These are phyloP conservation scores for Umimayanthus chanpuru DNA, from an alignment of 92 coral and sea anemone species.

Conservation along the genomic window DNA sequence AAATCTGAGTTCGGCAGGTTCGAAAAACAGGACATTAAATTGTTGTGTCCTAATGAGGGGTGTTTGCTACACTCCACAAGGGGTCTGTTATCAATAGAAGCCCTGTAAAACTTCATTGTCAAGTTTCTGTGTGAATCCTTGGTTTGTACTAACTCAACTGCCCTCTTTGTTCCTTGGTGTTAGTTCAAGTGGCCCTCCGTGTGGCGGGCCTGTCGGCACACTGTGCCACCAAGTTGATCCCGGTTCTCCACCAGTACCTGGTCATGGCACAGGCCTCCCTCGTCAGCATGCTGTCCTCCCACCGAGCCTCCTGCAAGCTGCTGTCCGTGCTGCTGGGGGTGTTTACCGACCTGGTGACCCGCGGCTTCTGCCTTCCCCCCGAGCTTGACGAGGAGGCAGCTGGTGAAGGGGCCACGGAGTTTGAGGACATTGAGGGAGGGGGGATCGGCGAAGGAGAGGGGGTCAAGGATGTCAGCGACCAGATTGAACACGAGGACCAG, in stretches of 20 bases:
- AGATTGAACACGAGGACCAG: conserved; percentile 96
- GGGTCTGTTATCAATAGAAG: conserved; percentile 8
- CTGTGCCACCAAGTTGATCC: conserved; percentile 51
- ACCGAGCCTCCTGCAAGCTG: conserved; percentile 80
- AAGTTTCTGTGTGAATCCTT: too few relatives aligned
- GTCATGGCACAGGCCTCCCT: conserved; percentile 68
- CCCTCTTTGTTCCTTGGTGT: not conserved
- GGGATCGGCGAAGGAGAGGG: conserved; percentile 99
- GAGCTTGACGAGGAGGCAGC: conserved; percentile 87
- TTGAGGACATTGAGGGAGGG: conserved; percentile 91
- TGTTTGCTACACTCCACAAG: too few relatives aligned
- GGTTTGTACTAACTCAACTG: not conserved
- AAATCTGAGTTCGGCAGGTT: too few relatives aligned
- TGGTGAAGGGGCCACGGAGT: conserved; percentile 91
- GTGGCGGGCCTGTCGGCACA: conserved; percentile 25
- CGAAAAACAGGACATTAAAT: too few relatives aligned
- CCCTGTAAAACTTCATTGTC: too few relatives aligned
- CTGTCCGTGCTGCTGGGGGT: conserved; percentile 83
- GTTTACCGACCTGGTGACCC: conserved; percentile 83
- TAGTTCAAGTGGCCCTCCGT: conserved; percentile 4
- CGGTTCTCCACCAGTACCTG: conserved; percentile 80
- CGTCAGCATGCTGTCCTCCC: conserved; percentile 64
- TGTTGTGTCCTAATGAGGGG: too few relatives aligned
- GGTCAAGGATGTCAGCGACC: conserved; percentile 94
- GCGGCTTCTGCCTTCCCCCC: conserved; percentile 96